These are phyloP conservation scores for Leptinotarsa defecta DNA, from an alignment of 1,140 invertebrate species.

Conservation along the genomic window DNA sequence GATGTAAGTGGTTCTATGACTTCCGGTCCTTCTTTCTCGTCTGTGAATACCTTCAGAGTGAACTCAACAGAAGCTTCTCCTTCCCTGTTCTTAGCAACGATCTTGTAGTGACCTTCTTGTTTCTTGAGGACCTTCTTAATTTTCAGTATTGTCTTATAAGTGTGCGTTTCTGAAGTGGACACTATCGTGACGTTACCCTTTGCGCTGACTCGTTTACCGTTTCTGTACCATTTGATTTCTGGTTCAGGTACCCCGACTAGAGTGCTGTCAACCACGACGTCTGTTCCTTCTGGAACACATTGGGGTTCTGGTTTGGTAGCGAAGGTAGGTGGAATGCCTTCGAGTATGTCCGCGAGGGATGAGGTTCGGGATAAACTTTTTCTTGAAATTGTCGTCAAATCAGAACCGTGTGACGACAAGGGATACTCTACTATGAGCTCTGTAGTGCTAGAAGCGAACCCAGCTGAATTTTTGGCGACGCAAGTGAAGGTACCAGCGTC, in stretches of 20 bases:
- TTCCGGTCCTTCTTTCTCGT: conserved; percentile 76
- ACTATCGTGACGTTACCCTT: conserved; percentile 71
- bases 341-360: conserved; percentile 85
- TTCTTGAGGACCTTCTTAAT: conserved; percentile 76
- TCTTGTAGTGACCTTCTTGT: conserved; percentile 88
- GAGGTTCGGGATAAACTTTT: conserved; percentile 86
- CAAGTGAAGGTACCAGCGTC: conserved; percentile 96
- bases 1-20: conserved; percentile 78
- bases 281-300: conserved; percentile 78
- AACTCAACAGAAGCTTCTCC: conserved; percentile 85
- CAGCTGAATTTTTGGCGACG: conserved; percentile 92
- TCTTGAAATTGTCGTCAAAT: conserved; percentile 76
- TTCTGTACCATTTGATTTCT: conserved; percentile 82
- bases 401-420: conserved; percentile 85
- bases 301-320: conserved; percentile 83
- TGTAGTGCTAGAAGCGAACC: conserved; percentile 89
- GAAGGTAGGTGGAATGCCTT: conserved; percentile 93
- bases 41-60: conserved; percentile 80
- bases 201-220: conserved; percentile 72
- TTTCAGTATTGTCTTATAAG: conserved; percentile 81
- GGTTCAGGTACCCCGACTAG: conserved; percentile 89
- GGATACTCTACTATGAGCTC: conserved; percentile 87
- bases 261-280: conserved; percentile 82
- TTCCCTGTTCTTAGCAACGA: conserved; percentile 85
- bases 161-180: conserved; percentile 86